phyloP scores from a whole-genome alignment of 1,140 invertebrate genomes.

The Camponotus pennsylvanicus region DNA sequence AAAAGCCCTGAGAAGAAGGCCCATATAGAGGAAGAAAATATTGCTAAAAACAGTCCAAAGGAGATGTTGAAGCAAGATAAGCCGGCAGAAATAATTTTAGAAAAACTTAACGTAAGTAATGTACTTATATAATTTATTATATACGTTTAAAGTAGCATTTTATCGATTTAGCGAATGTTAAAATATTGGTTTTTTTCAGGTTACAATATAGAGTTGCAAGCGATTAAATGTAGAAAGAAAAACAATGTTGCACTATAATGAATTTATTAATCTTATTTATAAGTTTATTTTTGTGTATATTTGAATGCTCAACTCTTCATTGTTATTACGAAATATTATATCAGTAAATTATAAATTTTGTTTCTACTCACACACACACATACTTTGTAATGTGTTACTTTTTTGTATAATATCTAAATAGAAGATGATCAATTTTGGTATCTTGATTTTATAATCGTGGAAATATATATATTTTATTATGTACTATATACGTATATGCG shows the following conservation, averaged over 20 bases:
- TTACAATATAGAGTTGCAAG: constrained; percentile 56
- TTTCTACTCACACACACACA: neutral
- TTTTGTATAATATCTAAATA: neutral
- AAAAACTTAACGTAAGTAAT: constrained; percentile 67
- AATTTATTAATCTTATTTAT: constrained; percentile 35
- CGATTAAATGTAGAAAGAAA: neutral
- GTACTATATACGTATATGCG: neutral
- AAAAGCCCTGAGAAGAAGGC: constrained; percentile 73
- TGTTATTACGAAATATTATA: constrained; percentile 23
- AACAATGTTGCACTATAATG: constrained; percentile 28
- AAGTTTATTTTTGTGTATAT: constrained; percentile 36
- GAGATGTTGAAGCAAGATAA: constrained; percentile 43
- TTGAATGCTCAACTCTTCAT: neutral
- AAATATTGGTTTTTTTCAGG: constrained; percentile 60
- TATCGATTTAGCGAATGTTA: constrained; percentile 2
- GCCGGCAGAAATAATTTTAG: constrained; percentile 60
- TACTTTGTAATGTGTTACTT: constrained; percentile 11
- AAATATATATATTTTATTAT: neutral
- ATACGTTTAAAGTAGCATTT: neutral
- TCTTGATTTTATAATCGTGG: too few species aligned
- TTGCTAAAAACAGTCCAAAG: constrained; percentile 1
- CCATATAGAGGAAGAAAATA: constrained; percentile 2
- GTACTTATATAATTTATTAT: neutral
- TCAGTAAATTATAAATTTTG: constrained; percentile 27
- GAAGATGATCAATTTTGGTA: constrained; percentile 12